Conservation (phyloP, 2,113 vertebrate genomes). For the Dolichallabes microphthalmus region DNA sequence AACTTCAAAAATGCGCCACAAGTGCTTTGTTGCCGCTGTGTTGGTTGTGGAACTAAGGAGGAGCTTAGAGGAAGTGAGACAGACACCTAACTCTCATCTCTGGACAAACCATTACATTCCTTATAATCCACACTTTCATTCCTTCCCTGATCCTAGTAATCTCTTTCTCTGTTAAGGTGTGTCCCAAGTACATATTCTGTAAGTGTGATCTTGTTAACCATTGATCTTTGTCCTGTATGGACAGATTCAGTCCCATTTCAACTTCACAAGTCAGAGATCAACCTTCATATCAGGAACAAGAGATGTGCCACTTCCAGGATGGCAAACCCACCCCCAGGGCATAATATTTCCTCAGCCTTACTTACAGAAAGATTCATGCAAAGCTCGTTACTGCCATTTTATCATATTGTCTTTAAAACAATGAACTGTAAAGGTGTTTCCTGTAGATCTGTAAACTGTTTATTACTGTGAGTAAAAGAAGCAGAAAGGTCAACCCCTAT, state of each 20-base stretch:
- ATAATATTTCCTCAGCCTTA: background rate
- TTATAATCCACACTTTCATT: background rate
- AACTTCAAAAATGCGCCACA: background rate
- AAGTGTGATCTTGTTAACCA: background rate
- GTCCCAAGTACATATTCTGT: background rate
- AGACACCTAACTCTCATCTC: background rate
- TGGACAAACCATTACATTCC: background rate
- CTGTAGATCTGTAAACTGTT: conserved; percentile 44
- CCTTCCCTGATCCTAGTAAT: background rate
- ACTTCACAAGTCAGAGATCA: background rate
- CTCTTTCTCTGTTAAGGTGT: background rate
- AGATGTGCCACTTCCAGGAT: background rate
- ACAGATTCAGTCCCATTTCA: background rate
- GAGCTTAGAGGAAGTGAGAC: conserved; percentile 27
- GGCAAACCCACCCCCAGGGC: background rate
- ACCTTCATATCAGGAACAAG: background rate
- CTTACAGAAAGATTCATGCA: background rate
- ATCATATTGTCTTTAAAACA: conserved; percentile 28
- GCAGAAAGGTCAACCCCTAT: conserved; percentile 2
- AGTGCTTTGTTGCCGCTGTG: background rate
- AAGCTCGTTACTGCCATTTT: background rate
- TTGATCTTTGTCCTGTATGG: background rate
- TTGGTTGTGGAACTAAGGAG: conserved; percentile 34
- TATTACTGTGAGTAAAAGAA: conserved; percentile 26
- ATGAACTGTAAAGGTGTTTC: conserved; percentile 43